Evolutionary conservation across 1,140 invertebrate species (phyloP).

Genomic region (Ostrea denselamellosa): DNA sequence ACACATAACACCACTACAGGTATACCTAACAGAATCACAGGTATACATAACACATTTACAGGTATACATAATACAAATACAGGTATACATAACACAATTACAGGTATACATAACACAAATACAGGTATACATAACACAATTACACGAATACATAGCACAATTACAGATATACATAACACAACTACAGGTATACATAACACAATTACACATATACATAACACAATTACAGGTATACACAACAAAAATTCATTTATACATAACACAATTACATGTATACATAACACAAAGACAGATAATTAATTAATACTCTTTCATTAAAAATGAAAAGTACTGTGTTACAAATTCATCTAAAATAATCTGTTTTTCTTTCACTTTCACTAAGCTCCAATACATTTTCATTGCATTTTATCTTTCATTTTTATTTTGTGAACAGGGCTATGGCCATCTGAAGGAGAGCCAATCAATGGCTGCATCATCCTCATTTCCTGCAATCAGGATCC

Average conservation of each 20-base stretch:
- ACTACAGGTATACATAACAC: not conserved
- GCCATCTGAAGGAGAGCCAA: slow-evolving; percentile 32
- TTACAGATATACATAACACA: not conserved
- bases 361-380: too few species aligned
- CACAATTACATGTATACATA: too few species aligned
- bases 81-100: too few species aligned
- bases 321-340: too few species aligned
- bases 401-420: not conserved
- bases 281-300: too few species aligned
- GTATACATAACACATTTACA: not conserved
- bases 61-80: not conserved
- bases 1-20: not conserved
- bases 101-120: not conserved
- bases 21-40: not conserved
- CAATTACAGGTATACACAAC: too few species aligned
- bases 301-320: too few species aligned
- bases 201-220: too few species aligned
- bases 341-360: too few species aligned
- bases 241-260: not conserved
- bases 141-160: too few species aligned
- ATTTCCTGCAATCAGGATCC: slow-evolving; percentile 25
- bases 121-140: too few species aligned
- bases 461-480: not conserved
- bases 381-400: not conserved
- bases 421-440: slow-evolving; percentile 2